Evolutionary conservation across 2,113 vertebrate species (phyloP).

Genomic region (Camelus bactrianus): DNA sequence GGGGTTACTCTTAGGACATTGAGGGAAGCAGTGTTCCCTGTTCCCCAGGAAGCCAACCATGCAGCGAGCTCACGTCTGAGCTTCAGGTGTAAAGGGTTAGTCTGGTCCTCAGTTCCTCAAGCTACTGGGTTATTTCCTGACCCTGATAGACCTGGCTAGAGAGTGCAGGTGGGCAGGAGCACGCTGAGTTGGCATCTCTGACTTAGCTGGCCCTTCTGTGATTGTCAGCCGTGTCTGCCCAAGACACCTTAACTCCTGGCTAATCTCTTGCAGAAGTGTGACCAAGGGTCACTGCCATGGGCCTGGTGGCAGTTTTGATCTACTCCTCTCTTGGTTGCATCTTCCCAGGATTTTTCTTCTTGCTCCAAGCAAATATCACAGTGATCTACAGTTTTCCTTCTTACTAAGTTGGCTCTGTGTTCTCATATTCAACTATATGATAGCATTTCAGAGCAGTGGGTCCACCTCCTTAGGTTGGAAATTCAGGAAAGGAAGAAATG

Average conservation of each 20-base stretch:
- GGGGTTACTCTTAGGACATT: neutral
- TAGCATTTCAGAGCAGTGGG: neutral
- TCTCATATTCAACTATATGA: neutral
- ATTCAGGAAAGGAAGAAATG: slow-evolving; percentile 39
- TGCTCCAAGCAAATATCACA: neutral
- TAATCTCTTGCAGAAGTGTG: neutral
- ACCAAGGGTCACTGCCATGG: neutral
- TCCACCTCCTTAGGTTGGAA: neutral
- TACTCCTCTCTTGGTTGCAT: neutral
- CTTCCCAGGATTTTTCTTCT: slow-evolving; percentile 13
- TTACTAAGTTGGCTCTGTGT: slow-evolving; percentile 26
- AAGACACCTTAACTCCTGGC: neutral
- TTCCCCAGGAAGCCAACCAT: neutral
- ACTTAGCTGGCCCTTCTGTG: neutral
- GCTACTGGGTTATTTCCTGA: neutral
- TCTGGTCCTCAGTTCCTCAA: neutral
- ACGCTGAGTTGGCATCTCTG: neutral
- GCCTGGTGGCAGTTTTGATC: neutral
- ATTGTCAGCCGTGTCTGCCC: neutral
- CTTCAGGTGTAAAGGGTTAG: neutral
- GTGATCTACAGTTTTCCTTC: neutral
- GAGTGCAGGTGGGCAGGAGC: neutral
- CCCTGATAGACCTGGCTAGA: neutral
- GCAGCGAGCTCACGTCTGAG: neutral
- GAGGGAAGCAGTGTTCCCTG: neutral